A percentile compares a stretch with the other conserved stretches of the same genome.
These are phyloP conservation scores for Lasiurus borealis DNA, from an alignment of 2,113 vertebrate species.

Conservation along the genomic window DNA sequence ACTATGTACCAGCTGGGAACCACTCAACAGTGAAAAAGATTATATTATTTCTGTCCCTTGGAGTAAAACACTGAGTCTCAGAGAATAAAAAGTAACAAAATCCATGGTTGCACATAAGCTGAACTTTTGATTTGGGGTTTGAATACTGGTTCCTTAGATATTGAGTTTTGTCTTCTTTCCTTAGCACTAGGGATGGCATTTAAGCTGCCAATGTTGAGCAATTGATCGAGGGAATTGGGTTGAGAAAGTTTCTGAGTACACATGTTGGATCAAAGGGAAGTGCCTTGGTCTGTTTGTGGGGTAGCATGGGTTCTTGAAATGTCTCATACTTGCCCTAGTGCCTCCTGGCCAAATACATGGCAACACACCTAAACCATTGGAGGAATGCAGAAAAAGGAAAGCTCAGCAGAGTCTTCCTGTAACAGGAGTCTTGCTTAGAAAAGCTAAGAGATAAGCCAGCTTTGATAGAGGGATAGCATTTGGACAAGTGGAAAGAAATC, in stretches of 20 bases:
- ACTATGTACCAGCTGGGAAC: neutral
- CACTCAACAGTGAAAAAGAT: neutral
- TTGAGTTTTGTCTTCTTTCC: neutral
- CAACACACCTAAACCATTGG: neutral
- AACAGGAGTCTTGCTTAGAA: neutral
- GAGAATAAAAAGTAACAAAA: neutral
- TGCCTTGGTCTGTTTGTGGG: neutral
- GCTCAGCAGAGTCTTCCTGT: neutral
- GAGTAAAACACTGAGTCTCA: neutral
- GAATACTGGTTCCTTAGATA: neutral
- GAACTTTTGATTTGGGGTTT: neutral
- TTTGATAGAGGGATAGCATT: neutral
- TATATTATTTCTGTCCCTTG: neutral
- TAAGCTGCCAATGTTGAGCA: neutral
- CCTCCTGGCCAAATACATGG: too few relatives aligned
- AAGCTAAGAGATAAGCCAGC: neutral
- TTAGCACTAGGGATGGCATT: neutral
- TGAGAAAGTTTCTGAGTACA: neutral
- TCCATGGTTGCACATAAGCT: neutral
- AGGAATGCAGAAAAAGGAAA: conserved; percentile 3
- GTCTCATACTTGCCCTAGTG: neutral
- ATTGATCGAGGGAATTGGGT: neutral
- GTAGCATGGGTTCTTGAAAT: neutral
- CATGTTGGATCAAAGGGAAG: neutral
- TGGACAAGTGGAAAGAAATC: neutral